Evolutionary conservation across 2,888 invertebrate genomes (phyloP).

Genomic region (Fragum fragum): DNA sequence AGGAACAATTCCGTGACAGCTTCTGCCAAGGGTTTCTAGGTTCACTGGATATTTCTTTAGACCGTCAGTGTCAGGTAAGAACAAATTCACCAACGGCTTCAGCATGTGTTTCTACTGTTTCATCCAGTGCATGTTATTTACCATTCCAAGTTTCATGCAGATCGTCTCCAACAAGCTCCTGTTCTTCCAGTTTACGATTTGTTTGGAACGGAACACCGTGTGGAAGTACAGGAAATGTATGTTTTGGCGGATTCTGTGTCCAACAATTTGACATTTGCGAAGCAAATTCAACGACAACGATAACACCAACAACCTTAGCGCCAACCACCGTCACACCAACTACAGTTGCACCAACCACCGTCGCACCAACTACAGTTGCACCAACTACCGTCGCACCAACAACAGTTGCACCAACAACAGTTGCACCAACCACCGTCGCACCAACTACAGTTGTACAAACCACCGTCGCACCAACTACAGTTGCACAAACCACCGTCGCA

Average conservation of each 20-base stretch:
- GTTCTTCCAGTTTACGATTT: background rate
- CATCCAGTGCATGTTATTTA: conserved; percentile 2
- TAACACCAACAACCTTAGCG: background rate
- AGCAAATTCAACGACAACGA: background rate
- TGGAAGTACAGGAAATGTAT: conserved; percentile 2
- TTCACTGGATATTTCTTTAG: background rate
- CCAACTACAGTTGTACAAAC: background rate
- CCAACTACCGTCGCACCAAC: background rate
- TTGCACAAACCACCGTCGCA: background rate
- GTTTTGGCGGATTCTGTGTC: conserved; percentile 3
- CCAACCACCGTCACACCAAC: background rate
- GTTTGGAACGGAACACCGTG: conserved; percentile 29
- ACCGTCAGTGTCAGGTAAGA: conserved; percentile 17
- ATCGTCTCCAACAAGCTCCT: background rate
- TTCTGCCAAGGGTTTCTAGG: conserved; percentile 21
- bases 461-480: background rate
- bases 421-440: background rate
- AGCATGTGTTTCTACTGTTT: background rate
- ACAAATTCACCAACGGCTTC: background rate
- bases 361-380: background rate
- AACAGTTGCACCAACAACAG: background rate
- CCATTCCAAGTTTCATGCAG: background rate
- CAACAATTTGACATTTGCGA: conserved; percentile 6
- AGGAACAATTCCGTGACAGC: conserved; percentile 2
- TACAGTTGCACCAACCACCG: background rate